Evolutionary conservation across 2,113 vertebrate species (phyloP).

Genomic region (Brevimyrus niger): DNA sequence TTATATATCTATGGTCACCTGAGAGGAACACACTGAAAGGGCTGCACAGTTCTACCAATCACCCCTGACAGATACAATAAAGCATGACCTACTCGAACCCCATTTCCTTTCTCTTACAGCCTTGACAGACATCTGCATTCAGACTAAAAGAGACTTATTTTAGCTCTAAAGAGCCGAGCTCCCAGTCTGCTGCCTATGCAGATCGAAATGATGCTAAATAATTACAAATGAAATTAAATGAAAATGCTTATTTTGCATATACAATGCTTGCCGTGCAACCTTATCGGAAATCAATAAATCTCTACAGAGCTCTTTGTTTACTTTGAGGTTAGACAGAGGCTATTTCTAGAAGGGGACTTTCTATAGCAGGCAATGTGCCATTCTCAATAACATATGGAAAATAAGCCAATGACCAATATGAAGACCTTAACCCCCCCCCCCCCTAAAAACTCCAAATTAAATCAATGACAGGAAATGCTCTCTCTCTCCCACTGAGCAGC

Average conservation of each 20-base stretch:
- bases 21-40: too few relatives aligned
- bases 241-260: neutral
- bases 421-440: constrained; percentile 25
- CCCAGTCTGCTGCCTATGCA: neutral
- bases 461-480: constrained; percentile 21
- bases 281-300: constrained; percentile 2
- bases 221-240: neutral
- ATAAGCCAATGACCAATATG: constrained; percentile 15
- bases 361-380: neutral
- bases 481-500: constrained; percentile 5
- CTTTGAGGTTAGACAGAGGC: neutral
- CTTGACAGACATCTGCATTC: constrained; percentile 8
- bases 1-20: neutral
- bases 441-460: constrained; percentile 21
- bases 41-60: neutral
- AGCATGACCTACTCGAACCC: neutral
- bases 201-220: neutral
- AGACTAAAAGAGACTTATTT: neutral
- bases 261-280: neutral
- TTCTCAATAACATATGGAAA: constrained; percentile 19
- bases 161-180: neutral
- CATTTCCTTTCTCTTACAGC: neutral
- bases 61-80: neutral
- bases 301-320: neutral
- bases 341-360: neutral